phyloP scores from a whole-genome alignment of 37 sponge, comb jelly and placozoan species.

The Geodia barretti region DNA sequence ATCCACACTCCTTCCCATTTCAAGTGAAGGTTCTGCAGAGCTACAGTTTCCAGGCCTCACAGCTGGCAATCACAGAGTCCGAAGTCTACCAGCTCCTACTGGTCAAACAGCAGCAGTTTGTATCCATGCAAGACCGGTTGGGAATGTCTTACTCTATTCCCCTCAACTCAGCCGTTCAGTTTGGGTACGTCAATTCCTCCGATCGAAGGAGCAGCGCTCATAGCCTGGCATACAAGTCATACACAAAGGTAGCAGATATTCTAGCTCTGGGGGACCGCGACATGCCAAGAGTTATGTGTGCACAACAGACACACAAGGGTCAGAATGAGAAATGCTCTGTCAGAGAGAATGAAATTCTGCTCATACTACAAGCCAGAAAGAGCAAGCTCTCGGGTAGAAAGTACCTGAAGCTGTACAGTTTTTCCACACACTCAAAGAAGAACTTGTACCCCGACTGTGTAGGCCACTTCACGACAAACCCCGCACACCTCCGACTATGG shows the following conservation, averaged over 20 bases:
- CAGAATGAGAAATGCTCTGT: not conserved
- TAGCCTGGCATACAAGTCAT: not conserved
- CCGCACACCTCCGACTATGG: not conserved
- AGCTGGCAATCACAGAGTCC: not conserved
- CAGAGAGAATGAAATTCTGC: conserved; percentile 7
- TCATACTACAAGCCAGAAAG: not conserved
- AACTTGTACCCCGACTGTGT: not conserved
- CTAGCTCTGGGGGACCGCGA: not conserved
- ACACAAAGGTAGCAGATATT: not conserved
- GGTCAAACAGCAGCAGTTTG: conserved; percentile 8
- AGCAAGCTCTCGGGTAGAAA: not conserved
- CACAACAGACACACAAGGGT: not conserved
- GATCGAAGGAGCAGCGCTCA: not conserved
- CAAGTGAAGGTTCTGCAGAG: not conserved
- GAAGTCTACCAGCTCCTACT: not conserved
- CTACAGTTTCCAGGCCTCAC: not conserved
- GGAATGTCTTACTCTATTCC: conserved; percentile 15
- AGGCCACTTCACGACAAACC: conserved; percentile 3
- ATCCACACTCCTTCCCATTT: not conserved
- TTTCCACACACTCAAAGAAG: not conserved
- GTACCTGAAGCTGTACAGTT: conserved; percentile 2
- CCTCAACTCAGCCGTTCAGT: conserved; percentile 29
- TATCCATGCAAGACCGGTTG: not conserved
- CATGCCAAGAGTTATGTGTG: not conserved
- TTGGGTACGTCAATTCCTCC: conserved; percentile 6